Evolutionary conservation across 2,888 invertebrate species (phyloP).

Genomic region (Parasteatoda lunata): DNA sequence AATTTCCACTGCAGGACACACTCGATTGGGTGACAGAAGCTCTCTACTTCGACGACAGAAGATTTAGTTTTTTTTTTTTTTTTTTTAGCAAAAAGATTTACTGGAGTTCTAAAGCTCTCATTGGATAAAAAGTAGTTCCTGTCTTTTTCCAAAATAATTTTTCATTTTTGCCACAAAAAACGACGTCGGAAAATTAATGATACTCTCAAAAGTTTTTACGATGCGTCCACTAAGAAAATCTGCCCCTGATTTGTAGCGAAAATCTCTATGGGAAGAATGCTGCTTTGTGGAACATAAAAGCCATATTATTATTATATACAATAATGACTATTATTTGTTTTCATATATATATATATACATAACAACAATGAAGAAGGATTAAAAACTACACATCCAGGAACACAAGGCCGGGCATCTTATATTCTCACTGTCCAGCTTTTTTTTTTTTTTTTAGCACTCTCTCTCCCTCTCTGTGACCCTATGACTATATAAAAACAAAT

Average conservation of each 20-base stretch:
- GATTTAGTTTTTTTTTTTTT: background rate
- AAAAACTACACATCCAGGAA: constrained; percentile 26
- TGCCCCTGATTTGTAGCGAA: too few species aligned
- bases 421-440: background rate
- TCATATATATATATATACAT: constrained; percentile 32
- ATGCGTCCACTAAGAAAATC: too few species aligned
- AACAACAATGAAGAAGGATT: constrained; percentile 34
- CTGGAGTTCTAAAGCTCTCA: background rate
- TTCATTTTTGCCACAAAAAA: too few species aligned
- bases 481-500: too few species aligned
- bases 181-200: too few species aligned
- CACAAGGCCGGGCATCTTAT: background rate
- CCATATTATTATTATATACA: constrained; percentile 13
- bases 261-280: background rate
- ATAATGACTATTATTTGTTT: constrained; percentile 44
- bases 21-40: too few species aligned
- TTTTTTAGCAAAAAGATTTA: background rate
- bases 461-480: background rate
- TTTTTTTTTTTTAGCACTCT: background rate
- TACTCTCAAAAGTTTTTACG: too few species aligned
- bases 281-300: background rate
- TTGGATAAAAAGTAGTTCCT: constrained; percentile 3
- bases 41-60: too few species aligned
- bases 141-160: background rate
- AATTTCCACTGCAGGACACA: too few species aligned